Base-by-base conservation (phyloP, 1,140 invertebrate genomes). In the Halesus radiatus region DNA sequence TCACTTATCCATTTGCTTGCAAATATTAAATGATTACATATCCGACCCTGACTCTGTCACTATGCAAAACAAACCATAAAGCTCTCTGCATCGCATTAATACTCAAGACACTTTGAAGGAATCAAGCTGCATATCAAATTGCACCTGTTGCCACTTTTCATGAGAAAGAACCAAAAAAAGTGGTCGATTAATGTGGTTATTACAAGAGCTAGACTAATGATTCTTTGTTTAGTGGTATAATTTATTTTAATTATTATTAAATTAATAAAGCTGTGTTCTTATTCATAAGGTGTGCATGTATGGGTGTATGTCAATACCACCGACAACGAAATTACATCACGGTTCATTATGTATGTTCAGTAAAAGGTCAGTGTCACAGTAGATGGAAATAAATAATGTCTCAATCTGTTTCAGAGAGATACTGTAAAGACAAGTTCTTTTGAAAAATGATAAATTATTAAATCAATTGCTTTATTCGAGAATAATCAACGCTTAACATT, bases 311-410 rank as follows among this genome's bases (percentile, higher is more conserved):
- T 76, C 74, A 76, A 62, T 76, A 76, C 13, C 74, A 64, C 20
- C 18, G 37, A 45, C 37, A 45, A 13, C 10, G 32, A 6, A 37
- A 45, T 45, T 45, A 45, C 37, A 45, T 45, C 37, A 45, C 8
- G n/a, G 15, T 37, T 29, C 13, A 23, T 58, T 58, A 58, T 53
- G 37, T 50, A 7, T 76, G 37, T 62, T 64, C 22, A 76, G 58
- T 18, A 54, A 68, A 68, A 78, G 76, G 76, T 78, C 76, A 78
- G 37, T 78, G 62, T 68, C 76, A 56, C 76, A 23, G 20, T 20
- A 50, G 53, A 26, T 45, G 37, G 10, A 45, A 45, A 45, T 45
- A 74, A 74, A 54, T 73, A 26, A 26, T 74, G 20, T 52, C 45
- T 52, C 68, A 72, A 72, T 72, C 45, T 56, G 37, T 45, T 45